Percentiles rank a stretch among this genome's conserved stretches.
Conservation (phyloP, 2,797 vertebrate species). For the Nyctalus aviator region DNA sequence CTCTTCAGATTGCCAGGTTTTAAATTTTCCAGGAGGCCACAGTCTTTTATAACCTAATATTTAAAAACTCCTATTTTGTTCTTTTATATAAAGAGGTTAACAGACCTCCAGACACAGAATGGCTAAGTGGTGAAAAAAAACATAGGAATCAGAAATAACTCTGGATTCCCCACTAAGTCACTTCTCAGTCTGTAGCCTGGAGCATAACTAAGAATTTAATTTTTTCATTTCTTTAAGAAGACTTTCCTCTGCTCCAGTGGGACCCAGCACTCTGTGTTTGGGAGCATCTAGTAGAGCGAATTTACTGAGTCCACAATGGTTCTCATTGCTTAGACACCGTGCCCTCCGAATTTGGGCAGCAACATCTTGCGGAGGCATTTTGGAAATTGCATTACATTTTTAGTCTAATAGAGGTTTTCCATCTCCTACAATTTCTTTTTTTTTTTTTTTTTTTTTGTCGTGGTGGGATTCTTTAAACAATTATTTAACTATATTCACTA, state of each 20-base stretch:
- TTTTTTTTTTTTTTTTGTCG: background rate
- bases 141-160: background rate
- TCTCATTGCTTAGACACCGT: background rate
- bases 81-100: background rate
- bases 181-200: background rate
- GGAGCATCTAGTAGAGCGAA: background rate
- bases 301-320: background rate
- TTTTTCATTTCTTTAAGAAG: background rate
- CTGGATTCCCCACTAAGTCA: background rate
- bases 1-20: background rate
- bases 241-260: background rate
- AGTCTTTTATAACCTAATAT: background rate
- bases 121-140: background rate
- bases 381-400: background rate
- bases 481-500: background rate
- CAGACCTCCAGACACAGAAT: background rate
- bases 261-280: background rate
- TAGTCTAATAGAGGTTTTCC: background rate
- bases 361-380: background rate
- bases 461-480: constrained; percentile 3
- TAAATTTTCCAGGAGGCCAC: background rate
- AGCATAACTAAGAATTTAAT: background rate
- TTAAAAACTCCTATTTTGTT: background rate
- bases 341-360: background rate
- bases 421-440: background rate